phyloP scores from a whole-genome alignment of 2,888 invertebrate genomes.

The Odontothrips loti region DNA sequence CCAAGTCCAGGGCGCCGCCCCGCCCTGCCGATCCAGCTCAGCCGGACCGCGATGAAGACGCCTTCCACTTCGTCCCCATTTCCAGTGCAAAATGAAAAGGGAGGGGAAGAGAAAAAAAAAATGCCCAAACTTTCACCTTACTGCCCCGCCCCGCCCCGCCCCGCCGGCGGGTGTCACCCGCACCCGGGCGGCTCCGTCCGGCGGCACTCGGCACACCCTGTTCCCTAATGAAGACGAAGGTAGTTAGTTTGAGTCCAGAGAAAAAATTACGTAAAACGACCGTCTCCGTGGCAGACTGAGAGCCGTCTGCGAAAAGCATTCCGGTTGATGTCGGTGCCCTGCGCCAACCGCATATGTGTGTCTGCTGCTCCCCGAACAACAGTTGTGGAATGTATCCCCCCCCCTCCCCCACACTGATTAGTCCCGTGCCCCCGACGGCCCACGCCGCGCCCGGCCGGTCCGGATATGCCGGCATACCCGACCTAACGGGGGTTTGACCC shows the following conservation, averaged over 20 bases:
- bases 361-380: no score
- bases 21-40: background rate
- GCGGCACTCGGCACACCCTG: no score
- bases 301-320: no score
- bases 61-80: background rate
- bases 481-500: slow-evolving; percentile 15
- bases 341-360: no score
- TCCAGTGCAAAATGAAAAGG: slow-evolving; percentile 8
- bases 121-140: background rate
- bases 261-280: no score
- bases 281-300: no score
- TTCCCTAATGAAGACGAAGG: no score
- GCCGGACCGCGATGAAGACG: background rate
- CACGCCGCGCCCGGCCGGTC: background rate
- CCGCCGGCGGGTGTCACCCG: background rate
- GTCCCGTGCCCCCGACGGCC: background rate
- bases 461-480: background rate
- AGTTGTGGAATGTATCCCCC: no score
- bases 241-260: no score
- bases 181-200: no score
- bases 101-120: background rate
- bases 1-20: background rate
- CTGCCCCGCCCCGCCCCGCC: background rate
- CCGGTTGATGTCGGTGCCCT: no score
- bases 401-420: background rate